phyloP scores from a whole-genome alignment of 2,888 invertebrate genomes.

The Eupeodes latifasciatus region DNA sequence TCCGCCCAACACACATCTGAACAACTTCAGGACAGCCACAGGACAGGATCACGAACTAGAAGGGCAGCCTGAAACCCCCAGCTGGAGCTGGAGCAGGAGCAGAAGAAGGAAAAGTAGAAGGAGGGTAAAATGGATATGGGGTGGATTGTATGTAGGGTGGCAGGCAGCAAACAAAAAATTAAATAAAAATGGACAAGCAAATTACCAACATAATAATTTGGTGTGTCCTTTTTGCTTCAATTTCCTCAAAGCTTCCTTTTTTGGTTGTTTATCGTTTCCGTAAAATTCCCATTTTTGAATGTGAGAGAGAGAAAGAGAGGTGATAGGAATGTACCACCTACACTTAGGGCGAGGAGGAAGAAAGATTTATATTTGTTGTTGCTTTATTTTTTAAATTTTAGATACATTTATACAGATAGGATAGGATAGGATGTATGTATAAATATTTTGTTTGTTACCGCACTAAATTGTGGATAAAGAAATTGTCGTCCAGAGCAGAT shows the following conservation, averaged over 20 bases:
- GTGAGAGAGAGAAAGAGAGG: neutral
- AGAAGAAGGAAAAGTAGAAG: no score
- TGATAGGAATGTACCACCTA: no score
- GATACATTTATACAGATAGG: neutral
- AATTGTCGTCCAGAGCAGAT: constrained; percentile 50
- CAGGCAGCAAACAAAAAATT: constrained; percentile 20
- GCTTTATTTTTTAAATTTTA: constrained; percentile 6
- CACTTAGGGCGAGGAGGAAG: no score
- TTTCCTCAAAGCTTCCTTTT: constrained; percentile 53
- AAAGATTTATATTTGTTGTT: neutral
- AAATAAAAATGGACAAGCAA: constrained; percentile 59
- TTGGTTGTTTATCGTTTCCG: constrained; percentile 39
- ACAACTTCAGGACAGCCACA: neutral
- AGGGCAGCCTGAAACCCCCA: neutral
- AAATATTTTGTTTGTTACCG: constrained; percentile 21
- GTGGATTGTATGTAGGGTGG: neutral
- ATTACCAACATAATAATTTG: constrained; percentile 70
- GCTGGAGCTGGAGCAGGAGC: no score
- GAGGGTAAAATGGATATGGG: no score
- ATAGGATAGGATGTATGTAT: neutral
- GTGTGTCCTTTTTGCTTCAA: constrained; percentile 62
- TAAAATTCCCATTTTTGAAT: constrained; percentile 1
- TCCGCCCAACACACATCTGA: constrained; percentile 2
- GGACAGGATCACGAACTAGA: neutral
- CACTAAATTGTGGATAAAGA: constrained; percentile 36